Base-by-base conservation (phyloP, 92 coral and sea anemone genomes). In the Zoanthus gigantus region DNA sequence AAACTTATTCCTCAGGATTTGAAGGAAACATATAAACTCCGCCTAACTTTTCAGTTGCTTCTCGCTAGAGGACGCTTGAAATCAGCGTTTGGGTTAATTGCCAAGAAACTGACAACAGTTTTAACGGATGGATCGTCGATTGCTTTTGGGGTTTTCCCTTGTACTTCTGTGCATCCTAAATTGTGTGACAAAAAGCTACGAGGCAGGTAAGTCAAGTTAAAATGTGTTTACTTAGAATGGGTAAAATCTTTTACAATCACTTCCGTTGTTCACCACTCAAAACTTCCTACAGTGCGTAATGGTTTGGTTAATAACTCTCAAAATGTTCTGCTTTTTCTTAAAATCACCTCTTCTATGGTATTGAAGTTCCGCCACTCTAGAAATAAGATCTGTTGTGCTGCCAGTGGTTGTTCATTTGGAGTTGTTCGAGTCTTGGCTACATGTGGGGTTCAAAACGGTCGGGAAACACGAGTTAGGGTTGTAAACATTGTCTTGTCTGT, bases 191-290 rank as follows among this genome's bases (percentile, higher is more conserved):
- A 78, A 18, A 29, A 90, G 78, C 84, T 74, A 78, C 68, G 54
- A 85, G 57, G 67, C 92, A 83, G 95, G 95, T 92, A 65, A 71
- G 95, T 66, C 84, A 46, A 81, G 85, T 65, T 81, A 81, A 79
- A 47, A 81, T 81, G 85, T 92, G 90, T 92, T 92, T 92, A 90
- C 91, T 84, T 83, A 53, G 72, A 79, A 66, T 60, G 81, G 90
- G 75, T 88, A 37, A 69, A 69, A 91, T 90, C 78, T 71, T 47
- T 77, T 79, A 57, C 78, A 69, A 95, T 95, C 94, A 95, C 98
- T 95, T 95, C 98, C 98, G 98, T 92, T 91, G 42, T 47, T 58
- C 92, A 66, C 17, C 88, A 86, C 91, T 74, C 86, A 63, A 53
- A 79, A 88, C 91, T 84, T 89, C 94, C 97, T 91, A 90, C 89